Conservation (phyloP, 2,888 invertebrate species). For the Ichneumon xanthorius region DNA sequence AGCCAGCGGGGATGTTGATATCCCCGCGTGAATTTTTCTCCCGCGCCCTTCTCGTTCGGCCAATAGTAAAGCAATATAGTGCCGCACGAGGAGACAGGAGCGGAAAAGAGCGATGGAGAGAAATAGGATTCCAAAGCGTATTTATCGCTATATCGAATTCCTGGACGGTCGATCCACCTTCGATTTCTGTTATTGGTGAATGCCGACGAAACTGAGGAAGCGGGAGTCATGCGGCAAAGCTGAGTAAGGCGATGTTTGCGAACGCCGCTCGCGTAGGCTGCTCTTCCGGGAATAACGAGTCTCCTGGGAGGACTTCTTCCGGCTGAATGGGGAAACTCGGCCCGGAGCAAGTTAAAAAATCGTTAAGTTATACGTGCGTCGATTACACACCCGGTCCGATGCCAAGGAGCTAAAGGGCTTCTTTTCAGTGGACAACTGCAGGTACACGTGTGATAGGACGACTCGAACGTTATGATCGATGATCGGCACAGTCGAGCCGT, state of each 20-base stretch:
- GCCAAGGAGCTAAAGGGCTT: background rate
- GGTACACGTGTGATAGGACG: too few relatives aligned
- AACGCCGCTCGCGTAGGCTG: slow-evolving; percentile 32
- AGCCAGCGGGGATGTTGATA: slow-evolving; percentile 11
- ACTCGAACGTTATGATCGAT: background rate
- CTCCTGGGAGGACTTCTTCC: slow-evolving; percentile 13
- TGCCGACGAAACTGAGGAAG: slow-evolving; percentile 40
- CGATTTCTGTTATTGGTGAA: slow-evolving; percentile 66
- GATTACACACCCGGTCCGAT: background rate
- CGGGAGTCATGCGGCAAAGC: slow-evolving; percentile 14
- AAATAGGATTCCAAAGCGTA: slow-evolving; percentile 77
- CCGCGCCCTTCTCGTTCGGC: slow-evolving; percentile 45
- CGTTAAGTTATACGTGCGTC: slow-evolving; percentile 22
- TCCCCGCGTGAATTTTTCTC: slow-evolving; percentile 58
- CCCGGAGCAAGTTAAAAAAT: slow-evolving; percentile 15
- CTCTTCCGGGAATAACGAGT: slow-evolving; percentile 36
- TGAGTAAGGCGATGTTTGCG: slow-evolving; percentile 28
- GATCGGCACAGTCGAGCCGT: background rate
- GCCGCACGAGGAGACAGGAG: slow-evolving; percentile 30
- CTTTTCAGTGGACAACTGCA: background rate
- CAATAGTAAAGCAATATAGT: slow-evolving; percentile 68
- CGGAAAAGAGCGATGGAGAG: slow-evolving; percentile 12
- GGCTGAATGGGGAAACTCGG: background rate
- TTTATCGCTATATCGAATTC: slow-evolving; percentile 78
- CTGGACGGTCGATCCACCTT: slow-evolving; percentile 69